Evolutionary conservation across 1,140 invertebrate genomes (phyloP), one percentile per base, ranked within the genome.

Genomic region (Drosophila paulistorum): DNA sequence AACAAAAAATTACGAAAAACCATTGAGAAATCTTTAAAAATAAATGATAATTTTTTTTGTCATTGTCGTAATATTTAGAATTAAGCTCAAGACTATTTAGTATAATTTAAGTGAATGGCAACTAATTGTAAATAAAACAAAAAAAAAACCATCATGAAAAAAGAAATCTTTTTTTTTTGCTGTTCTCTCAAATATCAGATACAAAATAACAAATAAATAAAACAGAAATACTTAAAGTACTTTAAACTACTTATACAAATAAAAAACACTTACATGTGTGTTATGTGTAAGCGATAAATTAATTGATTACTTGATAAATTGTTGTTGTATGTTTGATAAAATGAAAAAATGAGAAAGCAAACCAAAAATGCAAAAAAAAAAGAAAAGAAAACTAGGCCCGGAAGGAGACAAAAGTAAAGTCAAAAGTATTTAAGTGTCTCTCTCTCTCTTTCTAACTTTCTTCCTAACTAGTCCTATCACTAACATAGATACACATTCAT

Each of bases 21-120:
- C 20, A 54, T 7, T 60, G 13, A 23, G n/a, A 63, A 65, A 39
- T 51, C 64, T 60, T 41, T 41, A 41, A 41, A 23, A 23, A 33
- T 39, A 61, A 39, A 30, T 9, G 42, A 33, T 42, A 63, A 67
- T 80, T 80, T 80, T 79, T 80, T 80, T 77, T 79, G 78, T 73
- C 55, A 14, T 58, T 33, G 55, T 51, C 65, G 55, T 68, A 35
- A 67, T 65, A 78, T 54, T 48, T 79, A 79, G 74, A n/a, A 11
- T 3, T 81, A 81, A 81, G 79, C 64, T 81, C 73, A 77, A 81
- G 79, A 81, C 79, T 81, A 81, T 81, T 81, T 60, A 30, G 30
- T 77, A 69, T 77, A 69, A 60, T 77, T 11, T 81, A 81, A 81
- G 78, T 48, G 10, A 45, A 59, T 39, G 17, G 11, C n/a, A 57